Evolutionary conservation across 2,888 invertebrate species (phyloP).

Genomic region (Dyspetes luteomarginatus): DNA sequence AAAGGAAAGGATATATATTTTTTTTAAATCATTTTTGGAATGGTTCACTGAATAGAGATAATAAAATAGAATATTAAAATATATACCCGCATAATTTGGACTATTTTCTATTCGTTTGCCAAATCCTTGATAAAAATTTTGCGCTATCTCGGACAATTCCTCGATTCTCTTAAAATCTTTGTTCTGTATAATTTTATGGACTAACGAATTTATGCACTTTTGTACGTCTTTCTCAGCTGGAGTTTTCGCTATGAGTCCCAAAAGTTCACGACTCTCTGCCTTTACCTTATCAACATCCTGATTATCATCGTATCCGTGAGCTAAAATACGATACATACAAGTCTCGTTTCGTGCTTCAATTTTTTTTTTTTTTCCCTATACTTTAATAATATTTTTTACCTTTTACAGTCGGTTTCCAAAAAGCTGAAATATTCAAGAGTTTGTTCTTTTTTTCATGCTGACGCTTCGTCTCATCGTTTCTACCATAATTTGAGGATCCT

Average conservation of each 20-base stretch:
- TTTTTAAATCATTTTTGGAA: not conserved
- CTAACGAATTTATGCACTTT: slow-evolving; percentile 88
- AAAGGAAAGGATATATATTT: no score
- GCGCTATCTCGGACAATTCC: slow-evolving; percentile 94
- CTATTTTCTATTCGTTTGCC: slow-evolving; percentile 89
- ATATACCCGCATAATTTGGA: slow-evolving; percentile 85
- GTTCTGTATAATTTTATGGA: slow-evolving; percentile 87
- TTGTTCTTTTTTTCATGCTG: slow-evolving; percentile 91
- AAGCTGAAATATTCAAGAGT: slow-evolving; percentile 90
- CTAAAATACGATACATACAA: slow-evolving; percentile 72
- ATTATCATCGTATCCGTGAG: slow-evolving; percentile 83
- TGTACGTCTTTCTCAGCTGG: slow-evolving; percentile 87
- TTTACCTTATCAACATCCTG: slow-evolving; percentile 84
- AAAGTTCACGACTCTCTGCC: slow-evolving; percentile 80
- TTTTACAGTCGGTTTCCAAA: slow-evolving; percentile 89
- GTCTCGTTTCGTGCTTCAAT: no score
- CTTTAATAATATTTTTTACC: slow-evolving; percentile 78
- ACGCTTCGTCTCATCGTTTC: slow-evolving; percentile 94
- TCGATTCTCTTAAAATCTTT: slow-evolving; percentile 88
- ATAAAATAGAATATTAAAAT: not conserved
- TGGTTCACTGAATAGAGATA: not conserved
- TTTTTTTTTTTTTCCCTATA: no score
- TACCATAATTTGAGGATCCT: slow-evolving; percentile 87
- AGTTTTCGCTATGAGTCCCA: slow-evolving; percentile 76
- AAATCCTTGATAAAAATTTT: slow-evolving; percentile 94